Evolutionary conservation across 2,888 invertebrate genomes (phyloP), one percentile per base, ranked within the genome.

Genomic region (Lochmaea capreae): DNA sequence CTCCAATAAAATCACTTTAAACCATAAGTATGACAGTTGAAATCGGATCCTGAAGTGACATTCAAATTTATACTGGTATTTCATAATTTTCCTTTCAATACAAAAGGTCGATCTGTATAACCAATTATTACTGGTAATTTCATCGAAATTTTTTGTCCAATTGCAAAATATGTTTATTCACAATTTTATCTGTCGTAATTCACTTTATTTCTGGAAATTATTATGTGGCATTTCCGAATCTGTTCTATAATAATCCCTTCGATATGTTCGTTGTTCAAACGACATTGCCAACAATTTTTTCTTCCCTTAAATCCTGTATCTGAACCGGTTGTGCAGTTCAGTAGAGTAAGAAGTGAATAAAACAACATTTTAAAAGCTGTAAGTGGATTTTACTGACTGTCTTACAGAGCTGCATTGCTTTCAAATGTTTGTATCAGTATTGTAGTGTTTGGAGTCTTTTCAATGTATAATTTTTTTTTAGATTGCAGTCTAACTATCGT

Each of bases 401-500:
- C 16, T 16, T 18, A 18, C 8, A 14, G n/a, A 18, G 9, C 54
- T 54, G n/a, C 49, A 49, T 49, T 3, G 6, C 52, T 54, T 8
- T 18, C 1, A 8, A 52, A 52, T n/a, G 16, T 54, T 18, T n/a
- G 8, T 49, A 14, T 12, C 46, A 46, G 4, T 12, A 46, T 46
- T 46, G 46, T 46, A 14, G 3, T 11, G 46, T 12, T 14, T 46
- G 46, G 46, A 12, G 1, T 46, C 46, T 14, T 46, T 14, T 8
- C 8, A 39, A 39, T 39, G 33, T 14, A 49, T 16, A 18, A 16
- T 54, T 59, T 59, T 26, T n/a, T 59, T 3, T n/a, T 14, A 59
- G 59, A 59, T 59, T 59, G 59, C 59, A 26, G 59, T 33, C 59
- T 59, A 11, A 59, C 59, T 68, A 61, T 68, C 67, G 67, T 63